Evolutionary conservation across 2,113 vertebrate species (phyloP).

Genomic region (Oryzias javanicus): DNA sequence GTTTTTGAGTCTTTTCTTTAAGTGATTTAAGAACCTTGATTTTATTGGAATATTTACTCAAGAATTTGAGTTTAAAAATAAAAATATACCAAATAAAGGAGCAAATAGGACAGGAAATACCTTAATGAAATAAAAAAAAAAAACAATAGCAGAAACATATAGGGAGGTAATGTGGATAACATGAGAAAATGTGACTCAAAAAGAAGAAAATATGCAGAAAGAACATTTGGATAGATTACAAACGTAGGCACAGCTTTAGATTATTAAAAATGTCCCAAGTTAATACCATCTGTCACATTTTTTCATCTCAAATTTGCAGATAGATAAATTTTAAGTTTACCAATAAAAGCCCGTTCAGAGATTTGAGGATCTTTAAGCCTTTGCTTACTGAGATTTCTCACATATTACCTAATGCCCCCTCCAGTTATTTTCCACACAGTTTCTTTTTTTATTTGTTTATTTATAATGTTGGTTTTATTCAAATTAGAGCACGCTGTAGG

Average conservation of each 20-base stretch:
- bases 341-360: constrained; percentile 23
- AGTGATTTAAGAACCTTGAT: no score
- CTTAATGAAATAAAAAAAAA: no score
- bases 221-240: constrained; percentile 12
- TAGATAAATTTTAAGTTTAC: constrained; percentile 37
- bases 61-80: no score
- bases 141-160: background rate
- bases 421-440: constrained; percentile 32
- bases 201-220: constrained; percentile 13
- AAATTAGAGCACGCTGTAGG: constrained; percentile 33
- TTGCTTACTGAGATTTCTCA: constrained; percentile 40
- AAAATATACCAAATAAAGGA: constrained; percentile 30
- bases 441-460: background rate
- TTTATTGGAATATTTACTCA: no score
- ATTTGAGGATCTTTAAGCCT: constrained; percentile 23
- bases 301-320: constrained; percentile 31
- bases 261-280: constrained; percentile 40
- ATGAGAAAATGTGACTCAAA: constrained; percentile 23
- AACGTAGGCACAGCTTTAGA: constrained; percentile 36
- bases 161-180: background rate
- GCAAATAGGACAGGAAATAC: background rate
- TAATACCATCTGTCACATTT: constrained; percentile 37
- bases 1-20: no score
- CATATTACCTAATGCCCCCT: constrained; percentile 32
- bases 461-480: background rate